A percentile compares a stretch with the other conserved stretches of the same genome.
Conservation (phyloP, 2,888 invertebrate genomes). For the Catocala sponsa region DNA sequence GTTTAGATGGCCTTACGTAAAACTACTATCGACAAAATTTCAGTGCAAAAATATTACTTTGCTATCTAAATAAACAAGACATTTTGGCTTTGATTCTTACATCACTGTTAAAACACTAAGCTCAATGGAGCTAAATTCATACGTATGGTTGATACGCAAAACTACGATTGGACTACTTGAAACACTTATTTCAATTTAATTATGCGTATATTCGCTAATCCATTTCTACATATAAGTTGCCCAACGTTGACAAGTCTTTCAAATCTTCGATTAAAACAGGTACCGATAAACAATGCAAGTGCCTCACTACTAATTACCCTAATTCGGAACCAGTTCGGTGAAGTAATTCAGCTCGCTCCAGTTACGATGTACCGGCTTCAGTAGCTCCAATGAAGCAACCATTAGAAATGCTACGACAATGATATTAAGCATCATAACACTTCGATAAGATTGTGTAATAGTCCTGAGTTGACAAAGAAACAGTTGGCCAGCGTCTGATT, state of each 20-base stretch:
- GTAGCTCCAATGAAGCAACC: slow-evolving; percentile 47
- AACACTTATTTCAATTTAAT: too few species aligned
- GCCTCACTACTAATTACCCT: slow-evolving; percentile 23
- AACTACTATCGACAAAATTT: too few species aligned
- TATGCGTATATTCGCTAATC: too few species aligned
- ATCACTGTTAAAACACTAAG: too few species aligned
- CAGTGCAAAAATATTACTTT: too few species aligned
- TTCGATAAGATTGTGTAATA: slow-evolving; percentile 50
- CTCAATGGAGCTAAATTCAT: too few species aligned
- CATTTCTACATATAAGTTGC: too few species aligned
- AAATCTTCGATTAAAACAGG: slow-evolving; percentile 35
- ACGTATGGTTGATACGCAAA: too few species aligned
- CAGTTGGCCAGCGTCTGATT: slow-evolving; percentile 56
- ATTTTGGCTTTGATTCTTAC: too few species aligned
- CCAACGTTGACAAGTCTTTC: slow-evolving; percentile 4
- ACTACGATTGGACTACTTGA: too few species aligned
- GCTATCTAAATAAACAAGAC: too few species aligned
- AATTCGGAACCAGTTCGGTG: slow-evolving; percentile 31
- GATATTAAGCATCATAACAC: slow-evolving; percentile 34
- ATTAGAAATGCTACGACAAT: slow-evolving; percentile 43
- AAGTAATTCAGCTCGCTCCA: slow-evolving; percentile 36
- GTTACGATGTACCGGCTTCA: slow-evolving; percentile 38
- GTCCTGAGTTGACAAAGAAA: slow-evolving; percentile 64
- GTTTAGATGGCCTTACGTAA: too few species aligned
- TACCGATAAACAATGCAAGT: slow-evolving; percentile 24